Percentiles rank a stretch among this genome's conserved stretches.
These are phyloP conservation scores for Allobates femoralis DNA, from an alignment of 2,797 vertebrate genomes.

Conservation along the genomic window DNA sequence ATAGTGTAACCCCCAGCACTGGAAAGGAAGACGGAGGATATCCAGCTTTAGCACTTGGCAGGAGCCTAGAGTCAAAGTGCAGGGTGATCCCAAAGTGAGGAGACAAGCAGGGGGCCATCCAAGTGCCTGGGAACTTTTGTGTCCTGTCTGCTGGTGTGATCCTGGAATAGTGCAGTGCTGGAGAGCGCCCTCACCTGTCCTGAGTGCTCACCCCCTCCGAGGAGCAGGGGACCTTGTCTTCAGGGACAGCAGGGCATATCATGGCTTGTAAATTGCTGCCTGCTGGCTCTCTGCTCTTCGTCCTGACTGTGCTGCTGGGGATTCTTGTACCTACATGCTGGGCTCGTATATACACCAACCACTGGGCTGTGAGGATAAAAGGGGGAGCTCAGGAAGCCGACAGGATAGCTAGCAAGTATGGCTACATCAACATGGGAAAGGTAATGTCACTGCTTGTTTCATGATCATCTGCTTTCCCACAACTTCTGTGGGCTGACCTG, in stretches of 20 bases:
- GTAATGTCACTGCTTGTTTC: slow-evolving; percentile 73
- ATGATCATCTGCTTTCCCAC: neutral
- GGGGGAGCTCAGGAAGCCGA: slow-evolving; percentile 88
- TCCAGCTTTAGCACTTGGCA: slow-evolving; percentile 43
- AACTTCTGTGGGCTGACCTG: slow-evolving; percentile 36
- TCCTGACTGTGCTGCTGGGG: slow-evolving; percentile 85
- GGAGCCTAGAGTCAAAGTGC: slow-evolving; percentile 52
- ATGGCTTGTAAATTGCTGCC: slow-evolving; percentile 84
- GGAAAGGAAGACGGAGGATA: slow-evolving; percentile 18
- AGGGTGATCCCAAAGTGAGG: slow-evolving; percentile 48
- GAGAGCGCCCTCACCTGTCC: slow-evolving; percentile 29
- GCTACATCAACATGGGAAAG: slow-evolving; percentile 97
- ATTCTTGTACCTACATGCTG: slow-evolving; percentile 85
- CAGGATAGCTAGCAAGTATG: slow-evolving; percentile 93
- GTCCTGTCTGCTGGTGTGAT: neutral
- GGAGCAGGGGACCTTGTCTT: slow-evolving; percentile 64
- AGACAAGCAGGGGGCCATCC: slow-evolving; percentile 2
- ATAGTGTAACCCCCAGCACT: slow-evolving; percentile 28
- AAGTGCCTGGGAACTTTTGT: slow-evolving; percentile 51
- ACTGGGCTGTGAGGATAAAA: slow-evolving; percentile 95
- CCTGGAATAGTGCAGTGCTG: neutral
- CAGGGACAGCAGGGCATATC: slow-evolving; percentile 74
- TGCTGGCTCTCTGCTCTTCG: slow-evolving; percentile 78
- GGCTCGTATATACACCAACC: slow-evolving; percentile 96
- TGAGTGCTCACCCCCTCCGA: slow-evolving; percentile 9